phyloP scores from a whole-genome alignment of 2,797 vertebrate species.

The Dermochelys coriacea region DNA sequence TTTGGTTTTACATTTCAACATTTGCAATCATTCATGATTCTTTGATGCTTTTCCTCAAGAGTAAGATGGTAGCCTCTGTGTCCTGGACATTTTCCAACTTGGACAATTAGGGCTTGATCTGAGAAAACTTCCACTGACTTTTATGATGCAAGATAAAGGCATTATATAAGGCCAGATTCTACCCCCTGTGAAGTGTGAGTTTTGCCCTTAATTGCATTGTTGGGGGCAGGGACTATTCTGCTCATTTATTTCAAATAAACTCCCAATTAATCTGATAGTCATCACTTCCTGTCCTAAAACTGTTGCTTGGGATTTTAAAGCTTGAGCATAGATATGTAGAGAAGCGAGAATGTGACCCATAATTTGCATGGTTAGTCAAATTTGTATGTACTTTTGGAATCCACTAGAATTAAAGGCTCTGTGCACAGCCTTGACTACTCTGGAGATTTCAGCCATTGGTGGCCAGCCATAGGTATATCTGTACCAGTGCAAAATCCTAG shows the following conservation, averaged over 20 bases:
- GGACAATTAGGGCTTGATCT: neutral
- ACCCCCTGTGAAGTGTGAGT: neutral
- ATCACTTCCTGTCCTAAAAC: neutral
- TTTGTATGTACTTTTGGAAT: neutral
- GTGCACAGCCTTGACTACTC: neutral
- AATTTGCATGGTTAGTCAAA: neutral
- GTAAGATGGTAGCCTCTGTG: accelerated
- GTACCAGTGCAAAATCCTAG: neutral
- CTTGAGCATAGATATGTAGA: neutral
- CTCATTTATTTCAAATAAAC: neutral
- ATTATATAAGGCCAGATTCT: neutral
- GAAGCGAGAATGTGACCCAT: neutral
- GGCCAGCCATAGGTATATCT: neutral
- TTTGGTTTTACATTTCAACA: neutral
- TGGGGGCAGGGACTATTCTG: neutral
- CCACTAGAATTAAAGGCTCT: neutral
- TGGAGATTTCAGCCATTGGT: neutral
- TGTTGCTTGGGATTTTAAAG: neutral
- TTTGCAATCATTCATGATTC: neutral
- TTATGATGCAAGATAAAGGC: neutral
- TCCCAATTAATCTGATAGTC: neutral
- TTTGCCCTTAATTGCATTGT: neutral
- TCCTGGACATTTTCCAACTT: neutral
- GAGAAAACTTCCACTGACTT: neutral
- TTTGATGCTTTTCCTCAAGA: neutral